Evolutionary conservation across 1,140 invertebrate species (phyloP), one percentile per base, ranked within the genome.

Genomic region (Notospermus geniculatus): DNA sequence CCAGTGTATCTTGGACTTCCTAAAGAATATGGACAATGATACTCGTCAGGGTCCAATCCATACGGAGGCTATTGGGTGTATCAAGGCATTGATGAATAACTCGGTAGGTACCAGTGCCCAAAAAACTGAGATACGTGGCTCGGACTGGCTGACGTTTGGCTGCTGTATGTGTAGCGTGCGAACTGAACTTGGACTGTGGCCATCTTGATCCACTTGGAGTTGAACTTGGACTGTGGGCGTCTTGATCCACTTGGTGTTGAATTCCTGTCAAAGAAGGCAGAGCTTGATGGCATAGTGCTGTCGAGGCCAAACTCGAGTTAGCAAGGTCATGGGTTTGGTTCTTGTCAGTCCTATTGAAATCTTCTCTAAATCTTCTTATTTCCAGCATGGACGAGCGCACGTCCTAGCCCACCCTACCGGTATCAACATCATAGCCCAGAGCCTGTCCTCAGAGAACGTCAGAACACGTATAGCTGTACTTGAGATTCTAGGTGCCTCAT

Each of bases 81-180:
- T 98, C 39, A 97, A 98, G 82, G 93, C 94, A 25, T 86, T 98
- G 25, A 96, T 98, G 92, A 98, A 98, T 77, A 97, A 97, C 81
- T 95, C 94, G 55, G 92, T 95, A 85, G 86, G 87, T 85, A 53
- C 11, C 4, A 4, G 5, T 36, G 32, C 15, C 15, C 15, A 15
- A n/a, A 36, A 36, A 15, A 36, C 32, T 36, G 32, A 36, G n/a
- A n/a, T n/a, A n/a, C n/a, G n/a, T n/a, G n/a, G n/a, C n/a, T n/a
- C n/a, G n/a, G n/a, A n/a, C n/a, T n/a, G n/a, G n/a, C n/a, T n/a
- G n/a, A n/a, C n/a, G n/a, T n/a, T n/a, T n/a, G n/a, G n/a, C n/a
- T n/a, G n/a, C n/a, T n/a, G n/a, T n/a, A n/a, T n/a, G n/a, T n/a
- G n/a, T n/a, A n/a, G n/a, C n/a, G n/a, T n/a, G n/a, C n/a, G n/a